Evolutionary conservation across 2,888 invertebrate genomes (phyloP), one percentile per base, ranked within the genome.

Genomic region (Mamestra brassicae): DNA sequence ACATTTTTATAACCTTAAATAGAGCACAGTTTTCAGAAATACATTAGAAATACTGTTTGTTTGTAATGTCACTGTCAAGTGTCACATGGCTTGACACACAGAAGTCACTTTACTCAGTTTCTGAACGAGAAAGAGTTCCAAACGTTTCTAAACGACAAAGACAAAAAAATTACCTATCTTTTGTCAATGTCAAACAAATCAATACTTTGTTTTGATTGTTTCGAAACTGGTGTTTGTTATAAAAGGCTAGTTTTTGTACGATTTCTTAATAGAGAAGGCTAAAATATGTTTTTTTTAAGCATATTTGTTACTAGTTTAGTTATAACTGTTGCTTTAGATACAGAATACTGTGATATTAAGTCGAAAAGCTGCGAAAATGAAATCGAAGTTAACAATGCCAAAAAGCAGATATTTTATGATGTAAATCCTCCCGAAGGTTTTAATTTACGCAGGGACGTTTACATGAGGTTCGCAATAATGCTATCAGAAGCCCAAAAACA

Each of bases 371-470:
- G 91, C 73, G 71, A 78, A 2, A 77, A 72, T 5, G 54, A 74
- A 10, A 38, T 50, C 17, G 52, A 78, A 13, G 52, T 10, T 42
- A 52, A 57, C 7, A 65, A 70, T 26, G 72, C 71, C 3, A 76
- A 88, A 76, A 98, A 98, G 89, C 99, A 98, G 89, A 94, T 99
- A 71, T 97, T 99, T 66, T 99, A 99, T 94, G 99, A 99, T 92
- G 98, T 99, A 0, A 99, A 99, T 96, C 98, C 98, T 4, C 98
- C 98, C 0, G 99, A 99, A 96, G 99, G 99, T 0, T 99, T 99
- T 91, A 99, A 99, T 96, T 97, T 99, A 80, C 97, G 99, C 26
- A 97, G 99, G 54, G 99, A 99, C 96, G 99, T 99, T 3, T 99
- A 99, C 90, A 98, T 99, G 97, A 97, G 99, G 86, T 97, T 99